phyloP scores from a whole-genome alignment of 1,140 invertebrate genomes.

The Cydia amplana region DNA sequence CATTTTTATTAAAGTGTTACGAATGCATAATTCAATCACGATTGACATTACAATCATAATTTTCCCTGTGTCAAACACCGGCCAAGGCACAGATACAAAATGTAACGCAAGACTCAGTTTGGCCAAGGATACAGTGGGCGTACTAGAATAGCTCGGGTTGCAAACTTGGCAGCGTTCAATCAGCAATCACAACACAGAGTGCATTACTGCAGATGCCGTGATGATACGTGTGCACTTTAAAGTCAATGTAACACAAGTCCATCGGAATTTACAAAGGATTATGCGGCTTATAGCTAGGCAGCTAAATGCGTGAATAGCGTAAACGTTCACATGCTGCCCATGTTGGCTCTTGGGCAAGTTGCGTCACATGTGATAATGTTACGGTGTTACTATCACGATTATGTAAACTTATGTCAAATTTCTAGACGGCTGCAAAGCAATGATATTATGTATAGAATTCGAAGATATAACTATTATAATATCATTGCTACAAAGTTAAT shows the following conservation, averaged over 20 bases:
- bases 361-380: background rate
- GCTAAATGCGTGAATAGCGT: background rate
- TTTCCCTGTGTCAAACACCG: background rate
- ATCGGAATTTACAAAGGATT: background rate
- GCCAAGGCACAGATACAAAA: background rate
- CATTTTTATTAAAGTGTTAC: background rate
- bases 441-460: background rate
- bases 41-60: background rate
- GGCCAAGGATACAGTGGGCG: conserved; percentile 6
- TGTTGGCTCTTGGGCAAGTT: background rate
- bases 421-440: background rate
- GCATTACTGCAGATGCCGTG: conserved; percentile 13
- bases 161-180: conserved; percentile 40
- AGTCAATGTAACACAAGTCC: background rate
- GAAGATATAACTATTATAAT: too few relatives aligned
- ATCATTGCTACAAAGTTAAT: too few relatives aligned
- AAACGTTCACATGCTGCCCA: background rate
- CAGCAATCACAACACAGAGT: conserved; percentile 41
- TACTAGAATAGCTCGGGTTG: conserved; percentile 33
- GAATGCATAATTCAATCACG: background rate
- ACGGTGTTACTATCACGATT: background rate
- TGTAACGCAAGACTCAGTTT: background rate
- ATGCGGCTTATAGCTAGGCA: background rate
- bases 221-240: background rate
- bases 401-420: conserved; percentile 13